Base-by-base conservation (phyloP, 2,113 vertebrate species). In the Dipodomys spectabilis region DNA sequence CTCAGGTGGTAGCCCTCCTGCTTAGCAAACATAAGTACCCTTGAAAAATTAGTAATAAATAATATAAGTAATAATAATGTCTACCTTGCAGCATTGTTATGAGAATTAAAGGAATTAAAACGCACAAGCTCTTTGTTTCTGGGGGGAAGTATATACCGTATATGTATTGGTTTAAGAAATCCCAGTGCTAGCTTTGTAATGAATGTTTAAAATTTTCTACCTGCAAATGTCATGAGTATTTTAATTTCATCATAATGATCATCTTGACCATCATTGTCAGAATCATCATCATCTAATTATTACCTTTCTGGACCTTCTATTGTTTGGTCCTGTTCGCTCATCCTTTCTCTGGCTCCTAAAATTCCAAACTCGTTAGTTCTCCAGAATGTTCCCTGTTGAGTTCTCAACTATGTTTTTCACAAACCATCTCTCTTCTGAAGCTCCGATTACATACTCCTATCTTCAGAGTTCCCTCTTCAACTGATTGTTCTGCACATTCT, bases 91-190 rank as follows among this genome's bases (percentile, higher is more conserved):
- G 7, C 8, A 9, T 77, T 45, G 4, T 65, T 65, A 2, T 23
- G 27, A 53, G n/a, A 88, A 78, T 91, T 39, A 78, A 92, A 27
- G 75, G 25, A 87, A 23, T 44, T 73, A 85, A 71, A 75, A 62
- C 1, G 57, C 60, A 28, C 2, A 67, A 77, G 62, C 15, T 49
- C 13, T 60, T n/a, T n/a, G 10, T 91, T 89, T 65, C 67, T 62
- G 39, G 35, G 35, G 60, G 49, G 30, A 65, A 27, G 27, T 49
- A 8, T 25, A 68, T 8, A 81, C 49, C 2, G 49, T 53, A 6
- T 25, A 7, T 80, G 18, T 65, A 3, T 28, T 79, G 12, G 3
- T 74, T 92, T 84, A 74, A 64, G 80, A 57, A 86, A 53, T 74
- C 25, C 25, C 28, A 53, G 22, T 73, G 5, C 6, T 62, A 45